Percentiles rank a stretch among this genome's conserved stretches.
Conservation (phyloP, 2,888 invertebrate genomes). For the Lysandra bellargus region DNA sequence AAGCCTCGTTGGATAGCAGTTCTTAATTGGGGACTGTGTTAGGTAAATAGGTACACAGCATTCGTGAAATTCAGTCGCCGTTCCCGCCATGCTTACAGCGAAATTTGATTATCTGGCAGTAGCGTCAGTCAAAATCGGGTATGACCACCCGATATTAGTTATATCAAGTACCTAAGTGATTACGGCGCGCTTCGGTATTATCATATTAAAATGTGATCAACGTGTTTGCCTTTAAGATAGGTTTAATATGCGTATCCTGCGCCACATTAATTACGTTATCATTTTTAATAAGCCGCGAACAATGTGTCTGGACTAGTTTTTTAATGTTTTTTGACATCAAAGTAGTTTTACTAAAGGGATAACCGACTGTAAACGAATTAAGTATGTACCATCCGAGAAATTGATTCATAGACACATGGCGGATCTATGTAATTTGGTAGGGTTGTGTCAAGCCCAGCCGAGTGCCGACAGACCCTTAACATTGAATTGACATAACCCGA, state of each 20-base stretch:
- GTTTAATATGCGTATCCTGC: conserved; percentile 14
- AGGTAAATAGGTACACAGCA: conserved; percentile 42
- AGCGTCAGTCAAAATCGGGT: conserved; percentile 40
- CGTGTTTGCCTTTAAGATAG: conserved; percentile 21
- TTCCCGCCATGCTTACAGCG: conserved; percentile 39
- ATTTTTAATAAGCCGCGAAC: neutral
- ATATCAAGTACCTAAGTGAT: conserved; percentile 29
- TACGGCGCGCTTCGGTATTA: conserved; percentile 20
- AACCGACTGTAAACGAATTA: neutral
- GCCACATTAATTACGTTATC: neutral
- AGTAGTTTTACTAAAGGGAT: neutral
- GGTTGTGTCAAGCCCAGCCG: too few relatives aligned
- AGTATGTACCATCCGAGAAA: too few relatives aligned
- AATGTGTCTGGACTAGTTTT: neutral
- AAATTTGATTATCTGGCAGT: conserved; percentile 44
- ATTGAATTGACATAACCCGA: too few relatives aligned
- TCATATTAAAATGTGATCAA: conserved; percentile 8
- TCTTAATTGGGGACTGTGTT: conserved; percentile 41
- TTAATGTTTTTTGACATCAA: neutral
- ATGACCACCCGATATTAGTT: conserved; percentile 37
- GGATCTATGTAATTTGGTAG: too few relatives aligned
- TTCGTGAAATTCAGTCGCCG: conserved; percentile 39
- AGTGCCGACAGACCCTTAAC: too few relatives aligned
- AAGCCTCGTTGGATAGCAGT: conserved; percentile 36
- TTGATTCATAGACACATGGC: too few relatives aligned